A percentile compares a stretch with the other conserved stretches of the same genome.
These are phyloP conservation scores for Neomorphus geoffroyi DNA, from an alignment of 2,797 vertebrate genomes.

Conservation along the genomic window DNA sequence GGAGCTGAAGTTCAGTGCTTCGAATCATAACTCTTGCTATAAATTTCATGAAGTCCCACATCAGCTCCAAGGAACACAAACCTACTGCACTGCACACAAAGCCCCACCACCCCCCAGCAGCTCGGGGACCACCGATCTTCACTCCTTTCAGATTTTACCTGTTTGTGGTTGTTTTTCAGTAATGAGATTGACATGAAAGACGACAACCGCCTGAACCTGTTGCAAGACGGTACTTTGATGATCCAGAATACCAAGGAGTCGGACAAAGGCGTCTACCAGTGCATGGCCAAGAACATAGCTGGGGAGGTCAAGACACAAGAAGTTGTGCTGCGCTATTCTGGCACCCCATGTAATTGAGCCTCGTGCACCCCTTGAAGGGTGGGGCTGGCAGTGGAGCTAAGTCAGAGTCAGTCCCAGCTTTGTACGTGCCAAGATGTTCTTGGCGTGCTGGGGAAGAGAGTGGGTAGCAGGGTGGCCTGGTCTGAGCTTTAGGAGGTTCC, in stretches of 20 bases:
- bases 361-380: not conserved
- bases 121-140: not conserved
- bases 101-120: not conserved
- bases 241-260: slow-evolving; percentile 78
- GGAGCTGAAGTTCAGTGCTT: not conserved
- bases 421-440: not conserved
- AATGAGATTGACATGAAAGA: slow-evolving; percentile 76
- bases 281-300: slow-evolving; percentile 77
- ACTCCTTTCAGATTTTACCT: not conserved
- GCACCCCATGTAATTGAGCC: slow-evolving; percentile 60
- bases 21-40: not conserved
- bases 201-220: slow-evolving; percentile 71
- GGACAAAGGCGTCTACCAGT: slow-evolving; percentile 76
- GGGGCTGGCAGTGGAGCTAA: not conserved
- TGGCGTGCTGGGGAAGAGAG: not conserved
- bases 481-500: not conserved
- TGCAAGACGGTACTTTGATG: slow-evolving; percentile 77
- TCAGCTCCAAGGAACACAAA: not conserved
- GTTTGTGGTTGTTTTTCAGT: slow-evolving; percentile 46
- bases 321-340: slow-evolving; percentile 71
- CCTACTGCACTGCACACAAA: not conserved
- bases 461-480: accelerated
- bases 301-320: slow-evolving; percentile 76
- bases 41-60: not conserved
- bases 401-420: not conserved